These are phyloP conservation scores for Anguilla megastoma DNA, from an alignment of 2,797 vertebrate species.

Conservation along the genomic window DNA sequence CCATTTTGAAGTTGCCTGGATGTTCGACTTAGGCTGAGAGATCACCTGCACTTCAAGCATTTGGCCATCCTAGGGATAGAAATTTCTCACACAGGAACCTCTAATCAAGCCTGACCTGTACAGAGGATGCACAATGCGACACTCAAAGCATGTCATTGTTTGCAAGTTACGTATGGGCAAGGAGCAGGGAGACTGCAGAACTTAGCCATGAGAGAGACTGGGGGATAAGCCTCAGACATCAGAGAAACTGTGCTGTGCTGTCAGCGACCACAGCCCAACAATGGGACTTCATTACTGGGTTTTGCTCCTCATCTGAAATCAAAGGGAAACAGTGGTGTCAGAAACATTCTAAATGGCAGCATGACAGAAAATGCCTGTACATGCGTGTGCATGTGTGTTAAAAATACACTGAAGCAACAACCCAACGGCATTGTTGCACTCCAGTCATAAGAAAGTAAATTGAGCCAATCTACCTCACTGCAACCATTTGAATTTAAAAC, in stretches of 20 bases:
- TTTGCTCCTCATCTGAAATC: background rate
- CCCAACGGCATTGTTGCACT: too few relatives aligned
- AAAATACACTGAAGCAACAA: too few relatives aligned
- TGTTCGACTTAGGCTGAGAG: background rate
- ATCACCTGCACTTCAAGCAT: background rate
- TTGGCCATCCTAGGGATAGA: slow-evolving; percentile 3
- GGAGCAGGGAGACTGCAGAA: background rate
- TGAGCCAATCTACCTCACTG: too few relatives aligned
- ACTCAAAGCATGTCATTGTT: background rate
- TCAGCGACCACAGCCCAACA: background rate
- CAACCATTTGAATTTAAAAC: too few relatives aligned
- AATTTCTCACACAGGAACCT: background rate
- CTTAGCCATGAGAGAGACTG: background rate
- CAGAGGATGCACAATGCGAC: background rate
- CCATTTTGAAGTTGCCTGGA: background rate
- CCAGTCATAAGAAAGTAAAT: too few relatives aligned
- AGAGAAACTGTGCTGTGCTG: background rate
- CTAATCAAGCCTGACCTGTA: background rate
- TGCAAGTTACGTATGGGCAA: background rate
- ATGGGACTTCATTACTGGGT: background rate
- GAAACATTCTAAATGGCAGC: background rate
- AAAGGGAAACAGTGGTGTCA: background rate
- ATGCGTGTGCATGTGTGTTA: background rate
- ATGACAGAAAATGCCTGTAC: background rate
- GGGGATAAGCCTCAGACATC: background rate